Evolutionary conservation across 2,797 vertebrate species (phyloP).

Genomic region (Myotis daubentonii): DNA sequence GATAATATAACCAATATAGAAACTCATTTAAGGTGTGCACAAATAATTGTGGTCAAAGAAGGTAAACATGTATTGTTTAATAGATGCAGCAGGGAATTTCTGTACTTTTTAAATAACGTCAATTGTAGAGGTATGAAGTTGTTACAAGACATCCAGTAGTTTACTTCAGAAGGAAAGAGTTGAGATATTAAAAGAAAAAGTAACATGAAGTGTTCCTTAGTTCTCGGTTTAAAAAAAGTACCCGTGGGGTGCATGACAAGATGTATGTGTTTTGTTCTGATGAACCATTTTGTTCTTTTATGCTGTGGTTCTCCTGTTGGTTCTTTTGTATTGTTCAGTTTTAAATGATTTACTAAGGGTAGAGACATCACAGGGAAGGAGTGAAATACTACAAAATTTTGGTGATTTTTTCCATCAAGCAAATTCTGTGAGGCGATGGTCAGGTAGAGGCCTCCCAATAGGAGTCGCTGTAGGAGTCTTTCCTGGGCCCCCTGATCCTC

Average conservation of each 20-base stretch:
- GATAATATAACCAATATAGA: conserved; percentile 29
- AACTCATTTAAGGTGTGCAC: conserved; percentile 23
- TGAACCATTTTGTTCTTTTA: rapidly evolving
- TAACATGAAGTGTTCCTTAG: not conserved
- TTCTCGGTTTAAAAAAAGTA: not conserved
- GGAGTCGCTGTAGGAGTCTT: rapidly evolving
- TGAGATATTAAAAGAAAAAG: not conserved
- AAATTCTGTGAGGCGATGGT: not conserved
- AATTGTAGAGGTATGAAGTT: conserved; percentile 2
- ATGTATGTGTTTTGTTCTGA: not conserved
- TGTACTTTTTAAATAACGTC: not conserved
- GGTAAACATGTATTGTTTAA: conserved; percentile 35
- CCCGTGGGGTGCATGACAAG: not conserved
- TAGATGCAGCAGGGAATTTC: not conserved
- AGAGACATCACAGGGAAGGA: not conserved
- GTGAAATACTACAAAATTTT: not conserved
- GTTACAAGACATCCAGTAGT: conserved; percentile 8
- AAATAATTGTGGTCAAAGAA: conserved; percentile 51
- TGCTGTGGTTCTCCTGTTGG: not conserved
- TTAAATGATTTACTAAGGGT: not conserved
- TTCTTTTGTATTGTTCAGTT: not conserved
- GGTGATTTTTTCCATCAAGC: not conserved
- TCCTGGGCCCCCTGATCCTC: not conserved
- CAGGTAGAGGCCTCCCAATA: not conserved
- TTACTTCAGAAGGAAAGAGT: not conserved